These are phyloP conservation scores for Watersipora subatra DNA, from an alignment of 1,140 invertebrate species.

Conservation along the genomic window DNA sequence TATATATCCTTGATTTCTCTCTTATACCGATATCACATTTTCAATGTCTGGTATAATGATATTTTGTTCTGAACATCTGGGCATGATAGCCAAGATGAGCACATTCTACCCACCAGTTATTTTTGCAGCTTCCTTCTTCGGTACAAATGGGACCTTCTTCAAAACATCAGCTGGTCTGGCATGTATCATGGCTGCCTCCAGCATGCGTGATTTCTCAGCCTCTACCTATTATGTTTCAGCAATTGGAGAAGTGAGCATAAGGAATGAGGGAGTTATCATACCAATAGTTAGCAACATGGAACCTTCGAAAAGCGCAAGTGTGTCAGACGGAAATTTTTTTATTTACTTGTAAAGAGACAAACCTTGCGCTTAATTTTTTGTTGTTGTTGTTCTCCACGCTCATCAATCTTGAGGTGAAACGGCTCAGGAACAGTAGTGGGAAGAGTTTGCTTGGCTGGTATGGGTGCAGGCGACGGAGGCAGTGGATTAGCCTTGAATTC, in stretches of 20 bases:
- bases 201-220: constrained; percentile 22
- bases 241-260: no score
- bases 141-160: constrained; percentile 44
- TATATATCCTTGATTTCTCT: no score
- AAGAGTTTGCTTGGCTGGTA: constrained; percentile 30
- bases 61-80: no score
- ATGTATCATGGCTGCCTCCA: constrained; percentile 35
- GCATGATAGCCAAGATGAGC: no score
- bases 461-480: constrained; percentile 16
- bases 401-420: constrained; percentile 36
- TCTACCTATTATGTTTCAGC: no score
- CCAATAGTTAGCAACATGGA: no score
- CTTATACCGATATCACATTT: no score
- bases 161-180: constrained; percentile 41
- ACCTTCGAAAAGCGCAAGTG: no score
- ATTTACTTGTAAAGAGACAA: constrained; percentile 6
- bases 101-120: constrained; percentile 32
- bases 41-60: no score
- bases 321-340: no score
- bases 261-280: no score
- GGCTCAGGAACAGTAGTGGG: constrained; percentile 31
- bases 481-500: constrained; percentile 33
- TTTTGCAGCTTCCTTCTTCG: constrained; percentile 32
- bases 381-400: constrained; percentile 19
- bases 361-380: neutral